Percentiles rank a stretch among this genome's conserved stretches.
Conservation (phyloP, 2,888 invertebrate genomes). For the Kuschelorhynchus macadamiae region DNA sequence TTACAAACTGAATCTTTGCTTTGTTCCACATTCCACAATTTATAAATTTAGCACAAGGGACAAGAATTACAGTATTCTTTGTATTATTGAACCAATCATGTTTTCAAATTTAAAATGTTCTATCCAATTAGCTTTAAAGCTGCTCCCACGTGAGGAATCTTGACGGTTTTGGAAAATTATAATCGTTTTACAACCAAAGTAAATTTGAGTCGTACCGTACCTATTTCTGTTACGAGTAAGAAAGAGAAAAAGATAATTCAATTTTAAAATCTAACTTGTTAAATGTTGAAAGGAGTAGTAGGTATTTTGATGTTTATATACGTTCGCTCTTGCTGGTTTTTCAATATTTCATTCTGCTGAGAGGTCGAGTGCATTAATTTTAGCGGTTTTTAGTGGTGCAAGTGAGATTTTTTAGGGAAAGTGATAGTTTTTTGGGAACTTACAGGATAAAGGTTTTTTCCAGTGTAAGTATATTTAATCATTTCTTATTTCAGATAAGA, state of each 20-base stretch:
- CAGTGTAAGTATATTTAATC: too few relatives aligned
- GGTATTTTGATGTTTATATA: slow-evolving; percentile 35
- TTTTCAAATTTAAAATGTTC: slow-evolving; percentile 6
- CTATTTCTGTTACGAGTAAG: too few relatives aligned
- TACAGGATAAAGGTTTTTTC: too few relatives aligned
- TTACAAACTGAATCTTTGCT: too few relatives aligned
- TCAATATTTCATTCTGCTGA: slow-evolving; percentile 20
- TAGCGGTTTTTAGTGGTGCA: slow-evolving; percentile 12
- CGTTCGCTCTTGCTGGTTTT: slow-evolving; percentile 31
- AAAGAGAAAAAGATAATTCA: background rate
- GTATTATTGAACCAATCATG: slow-evolving; percentile 17
- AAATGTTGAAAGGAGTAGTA: too few relatives aligned
- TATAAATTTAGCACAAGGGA: slow-evolving; percentile 30
- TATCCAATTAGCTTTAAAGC: slow-evolving; percentile 10
- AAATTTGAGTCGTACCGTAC: too few relatives aligned
- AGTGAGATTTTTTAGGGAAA: slow-evolving; percentile 21
- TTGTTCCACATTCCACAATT: too few relatives aligned
- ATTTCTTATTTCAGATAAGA: too few relatives aligned
- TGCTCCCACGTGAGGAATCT: slow-evolving; percentile 19
- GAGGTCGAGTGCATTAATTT: slow-evolving; percentile 23
- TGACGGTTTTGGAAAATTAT: slow-evolving; percentile 2
- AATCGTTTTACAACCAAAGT: background rate
- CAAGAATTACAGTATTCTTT: too few relatives aligned
- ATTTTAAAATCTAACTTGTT: too few relatives aligned
- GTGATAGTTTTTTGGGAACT: background rate